phyloP scores from a whole-genome alignment of 2,888 invertebrate genomes.

The Protophormia terraenovae region DNA sequence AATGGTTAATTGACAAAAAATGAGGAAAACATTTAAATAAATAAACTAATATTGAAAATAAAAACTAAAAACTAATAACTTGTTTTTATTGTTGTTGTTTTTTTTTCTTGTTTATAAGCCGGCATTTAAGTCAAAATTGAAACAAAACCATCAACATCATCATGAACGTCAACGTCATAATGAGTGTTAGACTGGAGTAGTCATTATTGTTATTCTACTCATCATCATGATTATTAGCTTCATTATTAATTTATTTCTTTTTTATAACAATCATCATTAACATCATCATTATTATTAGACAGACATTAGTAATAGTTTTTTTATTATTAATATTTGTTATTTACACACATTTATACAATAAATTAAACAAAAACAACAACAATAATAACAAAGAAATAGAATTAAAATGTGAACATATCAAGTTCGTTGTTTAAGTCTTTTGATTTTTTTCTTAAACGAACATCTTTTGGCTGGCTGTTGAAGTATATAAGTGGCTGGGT shows the following conservation, averaged over 20 bases:
- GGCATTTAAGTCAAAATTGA: constrained; percentile 50
- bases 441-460: constrained; percentile 7
- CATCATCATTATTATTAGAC: background rate
- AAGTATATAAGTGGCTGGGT: constrained; percentile 16
- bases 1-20: background rate
- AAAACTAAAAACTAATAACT: background rate
- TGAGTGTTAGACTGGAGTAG: background rate
- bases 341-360: background rate
- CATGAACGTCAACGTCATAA: background rate
- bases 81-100: background rate
- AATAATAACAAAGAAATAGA: constrained; percentile 28
- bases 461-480: background rate
- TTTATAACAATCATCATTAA: background rate
- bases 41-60: background rate
- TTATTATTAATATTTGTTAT: background rate
- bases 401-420: constrained; percentile 64
- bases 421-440: constrained; percentile 64
- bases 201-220: background rate
- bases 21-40: constrained; percentile 5
- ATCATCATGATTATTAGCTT: background rate
- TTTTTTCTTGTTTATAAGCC: constrained; percentile 17
- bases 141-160: constrained; percentile 14
- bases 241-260: background rate
- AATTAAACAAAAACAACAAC: background rate
- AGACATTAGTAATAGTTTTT: constrained; percentile 31